These are phyloP conservation scores for Crotalus viridis DNA, from an alignment of 2,113 vertebrate genomes.

Conservation along the genomic window DNA sequence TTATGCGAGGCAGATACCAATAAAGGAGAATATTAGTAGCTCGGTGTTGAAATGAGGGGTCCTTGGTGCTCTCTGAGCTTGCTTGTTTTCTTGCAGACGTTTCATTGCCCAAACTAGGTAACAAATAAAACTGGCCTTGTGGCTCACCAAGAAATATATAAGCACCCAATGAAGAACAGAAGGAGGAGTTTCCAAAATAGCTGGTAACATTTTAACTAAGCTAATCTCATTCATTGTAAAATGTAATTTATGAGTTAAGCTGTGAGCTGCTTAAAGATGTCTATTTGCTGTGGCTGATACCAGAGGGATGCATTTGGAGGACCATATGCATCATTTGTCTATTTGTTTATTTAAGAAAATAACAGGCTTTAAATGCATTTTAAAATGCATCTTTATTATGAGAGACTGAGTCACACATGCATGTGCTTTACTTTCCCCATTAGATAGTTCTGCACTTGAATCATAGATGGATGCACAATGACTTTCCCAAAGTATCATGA, in stretches of 20 bases:
- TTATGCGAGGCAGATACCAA: not conserved
- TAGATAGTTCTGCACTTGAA: not conserved
- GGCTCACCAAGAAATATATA: not conserved
- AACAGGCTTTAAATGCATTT: not conserved
- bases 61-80: not conserved
- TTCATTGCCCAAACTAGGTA: not conserved
- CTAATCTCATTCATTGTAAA: conserved; percentile 52
- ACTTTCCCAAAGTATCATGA: not conserved
- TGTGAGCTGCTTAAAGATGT: conserved; percentile 22
- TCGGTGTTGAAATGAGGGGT: not conserved
- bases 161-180: fast-evolving
- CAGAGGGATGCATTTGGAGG: not conserved
- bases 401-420: not conserved
- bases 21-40: not conserved
- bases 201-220: conserved; percentile 59
- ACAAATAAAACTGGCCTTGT: not conserved
- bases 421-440: not conserved
- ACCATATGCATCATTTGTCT: not conserved
- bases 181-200: conserved; percentile 43
- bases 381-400: not conserved
- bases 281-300: not conserved
- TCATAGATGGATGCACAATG: not conserved
- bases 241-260: conserved; percentile 33
- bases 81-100: not conserved
- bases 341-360: not conserved